These are phyloP conservation scores for Bryconaethiops microstoma DNA, from an alignment of 2,797 vertebrate species.

Conservation along the genomic window DNA sequence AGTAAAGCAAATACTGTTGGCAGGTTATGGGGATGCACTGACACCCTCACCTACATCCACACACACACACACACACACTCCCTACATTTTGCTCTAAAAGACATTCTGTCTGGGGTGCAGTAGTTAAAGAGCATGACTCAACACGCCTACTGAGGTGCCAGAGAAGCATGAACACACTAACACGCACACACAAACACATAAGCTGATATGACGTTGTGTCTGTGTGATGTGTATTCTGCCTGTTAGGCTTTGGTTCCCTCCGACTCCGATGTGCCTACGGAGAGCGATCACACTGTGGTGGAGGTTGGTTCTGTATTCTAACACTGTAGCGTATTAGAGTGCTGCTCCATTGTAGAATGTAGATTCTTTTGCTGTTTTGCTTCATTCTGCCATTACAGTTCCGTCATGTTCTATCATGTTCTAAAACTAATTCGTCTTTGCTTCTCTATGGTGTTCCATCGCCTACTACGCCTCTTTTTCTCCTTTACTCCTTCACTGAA, in stretches of 20 bases:
- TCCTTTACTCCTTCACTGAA: background rate
- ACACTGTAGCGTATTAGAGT: background rate
- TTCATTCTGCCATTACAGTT: background rate
- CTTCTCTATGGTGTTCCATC: background rate
- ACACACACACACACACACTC: background rate
- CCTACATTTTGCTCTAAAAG: background rate
- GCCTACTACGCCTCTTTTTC: background rate
- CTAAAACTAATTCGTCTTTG: background rate
- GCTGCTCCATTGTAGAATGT: background rate
- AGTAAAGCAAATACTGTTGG: too few species aligned
- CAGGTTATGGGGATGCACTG: constrained; percentile 8
- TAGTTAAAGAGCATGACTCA: constrained; percentile 22
- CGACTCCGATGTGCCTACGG: constrained; percentile 66
- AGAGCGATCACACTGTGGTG: constrained; percentile 65
- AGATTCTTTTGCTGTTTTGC: background rate
- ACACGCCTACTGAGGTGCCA: constrained; percentile 21
- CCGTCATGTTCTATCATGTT: background rate
- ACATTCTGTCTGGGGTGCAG: background rate
- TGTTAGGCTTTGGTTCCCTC: constrained; percentile 67
- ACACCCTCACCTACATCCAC: background rate
- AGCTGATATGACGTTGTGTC: constrained; percentile 40
- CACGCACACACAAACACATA: constrained; percentile 3
- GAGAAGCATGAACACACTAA: constrained; percentile 13
- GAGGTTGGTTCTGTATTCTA: constrained; percentile 74
- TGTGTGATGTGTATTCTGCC: constrained; percentile 63